Conservation (phyloP, 2,888 invertebrate genomes). For the Blomia tropicalis region DNA sequence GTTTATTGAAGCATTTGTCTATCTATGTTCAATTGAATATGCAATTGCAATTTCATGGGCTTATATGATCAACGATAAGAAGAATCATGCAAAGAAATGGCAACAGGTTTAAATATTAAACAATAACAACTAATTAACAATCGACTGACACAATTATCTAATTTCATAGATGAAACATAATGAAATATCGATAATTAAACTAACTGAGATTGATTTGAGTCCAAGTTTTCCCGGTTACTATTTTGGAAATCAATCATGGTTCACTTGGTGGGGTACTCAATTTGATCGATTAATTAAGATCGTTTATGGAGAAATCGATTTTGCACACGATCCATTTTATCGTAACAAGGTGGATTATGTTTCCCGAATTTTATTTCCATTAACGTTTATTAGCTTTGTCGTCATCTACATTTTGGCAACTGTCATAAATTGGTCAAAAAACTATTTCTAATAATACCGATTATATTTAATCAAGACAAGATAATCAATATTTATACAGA, state of each 20-base stretch:
- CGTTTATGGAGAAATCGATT: slow-evolving; percentile 23
- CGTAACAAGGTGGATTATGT: slow-evolving; percentile 24
- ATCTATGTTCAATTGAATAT: slow-evolving; percentile 31
- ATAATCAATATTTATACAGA: background rate
- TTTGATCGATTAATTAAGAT: slow-evolving; percentile 1
- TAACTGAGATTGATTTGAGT: too few relatives aligned
- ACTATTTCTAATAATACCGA: background rate
- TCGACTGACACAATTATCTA: too few relatives aligned
- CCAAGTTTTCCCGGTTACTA: slow-evolving; percentile 15
- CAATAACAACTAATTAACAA: too few relatives aligned
- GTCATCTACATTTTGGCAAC: slow-evolving; percentile 21
- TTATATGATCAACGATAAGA: slow-evolving; percentile 22
- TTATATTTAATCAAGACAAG: background rate
- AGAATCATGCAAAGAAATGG: background rate
- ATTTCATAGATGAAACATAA: background rate
- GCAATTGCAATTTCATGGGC: slow-evolving; percentile 28
- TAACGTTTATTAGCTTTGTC: slow-evolving; percentile 14
- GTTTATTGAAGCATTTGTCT: slow-evolving; percentile 31
- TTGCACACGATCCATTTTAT: slow-evolving; percentile 9
- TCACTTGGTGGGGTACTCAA: background rate
- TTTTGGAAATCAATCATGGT: slow-evolving; percentile 19
- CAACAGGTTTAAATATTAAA: background rate
- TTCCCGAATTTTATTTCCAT: slow-evolving; percentile 22
- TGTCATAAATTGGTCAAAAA: background rate
- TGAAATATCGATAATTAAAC: background rate